phyloP scores from a whole-genome alignment of 2,888 invertebrate genomes.

The Stramonita haemastoma region DNA sequence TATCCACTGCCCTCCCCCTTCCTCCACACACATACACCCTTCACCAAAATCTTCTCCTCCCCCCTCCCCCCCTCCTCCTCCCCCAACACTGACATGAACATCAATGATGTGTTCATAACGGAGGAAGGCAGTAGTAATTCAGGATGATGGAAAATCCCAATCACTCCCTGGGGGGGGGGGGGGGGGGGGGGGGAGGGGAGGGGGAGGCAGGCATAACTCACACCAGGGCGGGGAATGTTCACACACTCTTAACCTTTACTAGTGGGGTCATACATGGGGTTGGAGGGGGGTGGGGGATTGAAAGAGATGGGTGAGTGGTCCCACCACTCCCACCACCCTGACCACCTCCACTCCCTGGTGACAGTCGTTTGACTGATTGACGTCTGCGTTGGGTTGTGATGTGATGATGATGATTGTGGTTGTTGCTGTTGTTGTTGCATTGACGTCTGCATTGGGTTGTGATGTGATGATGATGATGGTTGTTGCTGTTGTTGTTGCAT shows the following conservation, averaged over 20 bases:
- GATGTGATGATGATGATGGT: too few relatives aligned
- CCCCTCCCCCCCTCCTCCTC: neutral
- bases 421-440: constrained; percentile 38
- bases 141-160: neutral
- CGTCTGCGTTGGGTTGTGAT: too few relatives aligned
- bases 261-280: neutral
- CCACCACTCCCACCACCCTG: too few relatives aligned
- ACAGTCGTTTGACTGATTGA: too few relatives aligned
- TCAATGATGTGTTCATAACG: neutral
- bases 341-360: too few relatives aligned
- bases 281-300: neutral
- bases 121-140: neutral
- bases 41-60: neutral
- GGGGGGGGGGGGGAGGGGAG: neutral
- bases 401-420: too few relatives aligned
- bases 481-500: neutral
- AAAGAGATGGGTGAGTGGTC: too few relatives aligned
- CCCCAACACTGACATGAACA: neutral
- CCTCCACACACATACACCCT: too few relatives aligned
- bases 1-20: too few relatives aligned
- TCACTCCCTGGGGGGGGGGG: neutral
- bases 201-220: neutral
- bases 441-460: too few relatives aligned
- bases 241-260: neutral
- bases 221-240: neutral